Conservation (phyloP, 2,113 vertebrate species). For the Tragelaphus scriptus region DNA sequence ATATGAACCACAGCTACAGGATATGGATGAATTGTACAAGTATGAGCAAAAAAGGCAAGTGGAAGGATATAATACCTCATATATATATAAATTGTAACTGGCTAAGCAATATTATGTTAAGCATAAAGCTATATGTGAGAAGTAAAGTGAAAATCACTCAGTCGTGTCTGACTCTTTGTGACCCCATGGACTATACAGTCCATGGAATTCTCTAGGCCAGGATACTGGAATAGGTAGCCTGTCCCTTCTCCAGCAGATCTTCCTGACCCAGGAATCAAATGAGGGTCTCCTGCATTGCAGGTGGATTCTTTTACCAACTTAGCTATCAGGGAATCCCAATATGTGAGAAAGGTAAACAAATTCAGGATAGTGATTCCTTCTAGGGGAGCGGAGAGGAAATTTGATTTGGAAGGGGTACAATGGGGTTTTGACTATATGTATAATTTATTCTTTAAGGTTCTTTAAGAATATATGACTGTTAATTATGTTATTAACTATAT, state of each 20-base stretch:
- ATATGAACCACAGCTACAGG: not conserved
- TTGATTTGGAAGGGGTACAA: not conserved
- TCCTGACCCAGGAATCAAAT: not conserved
- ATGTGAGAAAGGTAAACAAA: not conserved
- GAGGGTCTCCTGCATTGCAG: not conserved
- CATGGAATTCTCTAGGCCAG: not conserved
- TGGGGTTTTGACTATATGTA: not conserved
- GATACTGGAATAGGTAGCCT: not conserved
- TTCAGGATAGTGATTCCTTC: not conserved
- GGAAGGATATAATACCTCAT: not conserved
- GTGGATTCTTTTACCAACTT: not conserved
- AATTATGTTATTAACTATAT: not conserved
- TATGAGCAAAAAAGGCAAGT: not conserved
- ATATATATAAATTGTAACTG: not conserved
- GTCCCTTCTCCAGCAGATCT: not conserved
- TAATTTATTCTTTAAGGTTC: not conserved
- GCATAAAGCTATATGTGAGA: not conserved
- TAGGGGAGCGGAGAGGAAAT: not conserved
- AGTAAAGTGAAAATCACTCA: not conserved
- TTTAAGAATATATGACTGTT: not conserved
- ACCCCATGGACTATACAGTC: not conserved
- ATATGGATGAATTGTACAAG: not conserved
- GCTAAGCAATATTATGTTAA: not conserved
- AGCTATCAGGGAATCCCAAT: not conserved
- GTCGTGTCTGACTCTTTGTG: not conserved